Evolutionary conservation across 2,113 vertebrate species (phyloP).

Genomic region (Pangasianodon gigas): DNA sequence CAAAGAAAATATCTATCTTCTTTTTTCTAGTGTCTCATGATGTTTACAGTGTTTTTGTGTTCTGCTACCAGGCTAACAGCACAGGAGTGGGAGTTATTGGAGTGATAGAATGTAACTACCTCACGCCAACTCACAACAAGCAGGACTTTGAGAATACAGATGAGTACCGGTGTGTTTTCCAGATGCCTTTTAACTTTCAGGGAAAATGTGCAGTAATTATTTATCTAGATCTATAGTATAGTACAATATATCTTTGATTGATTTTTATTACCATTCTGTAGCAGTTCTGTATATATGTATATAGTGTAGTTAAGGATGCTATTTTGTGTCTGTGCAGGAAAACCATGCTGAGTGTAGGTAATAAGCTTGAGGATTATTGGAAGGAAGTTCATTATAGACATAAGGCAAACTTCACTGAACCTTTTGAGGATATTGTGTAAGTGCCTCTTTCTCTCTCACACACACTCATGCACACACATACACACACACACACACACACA

Average conservation of each 20-base stretch:
- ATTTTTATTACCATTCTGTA: too few relatives aligned
- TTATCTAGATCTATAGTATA: too few relatives aligned
- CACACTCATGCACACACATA: too few relatives aligned
- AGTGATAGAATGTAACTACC: constrained; percentile 90
- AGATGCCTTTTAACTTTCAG: too few relatives aligned
- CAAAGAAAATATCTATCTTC: too few relatives aligned
- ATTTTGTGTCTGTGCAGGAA: constrained; percentile 77
- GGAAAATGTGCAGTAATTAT: too few relatives aligned
- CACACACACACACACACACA: too few relatives aligned
- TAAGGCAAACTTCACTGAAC: constrained; percentile 66
- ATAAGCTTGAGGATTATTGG: constrained; percentile 93
- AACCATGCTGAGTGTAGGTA: constrained; percentile 80
- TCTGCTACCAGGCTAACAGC: constrained; percentile 78
- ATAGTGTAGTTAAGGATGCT: too few relatives aligned
- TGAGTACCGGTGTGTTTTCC: constrained; percentile 87
- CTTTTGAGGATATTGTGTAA: constrained; percentile 84
- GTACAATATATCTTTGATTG: too few relatives aligned
- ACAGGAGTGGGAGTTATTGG: constrained; percentile 92
- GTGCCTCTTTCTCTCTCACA: too few relatives aligned
- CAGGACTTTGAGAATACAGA: constrained; percentile 93
- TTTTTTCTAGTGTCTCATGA: too few relatives aligned
- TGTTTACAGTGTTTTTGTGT: constrained; percentile 8
- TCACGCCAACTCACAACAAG: constrained; percentile 95
- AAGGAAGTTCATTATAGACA: constrained; percentile 81
- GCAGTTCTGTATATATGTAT: too few relatives aligned